Evolutionary conservation across 2,888 invertebrate species (phyloP), one percentile per base, ranked within the genome.

Genomic region (Spodoptera littoralis): DNA sequence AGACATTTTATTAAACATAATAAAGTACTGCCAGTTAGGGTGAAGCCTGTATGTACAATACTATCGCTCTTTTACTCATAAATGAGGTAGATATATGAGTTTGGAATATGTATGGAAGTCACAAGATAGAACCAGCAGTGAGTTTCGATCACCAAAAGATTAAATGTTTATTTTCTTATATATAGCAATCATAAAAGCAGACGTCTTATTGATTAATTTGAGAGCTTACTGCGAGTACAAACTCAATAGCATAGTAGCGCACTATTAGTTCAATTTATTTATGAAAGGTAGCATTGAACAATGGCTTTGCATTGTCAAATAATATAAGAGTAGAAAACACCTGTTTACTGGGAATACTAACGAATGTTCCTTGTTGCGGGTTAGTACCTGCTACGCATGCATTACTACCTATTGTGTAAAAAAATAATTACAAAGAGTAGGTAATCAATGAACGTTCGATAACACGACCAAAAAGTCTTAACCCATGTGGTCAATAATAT

Each of bases 401-500:
- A 36, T n/a, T 13, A 13, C 41, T 56, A n/a, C n/a, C n/a, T n/a
- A 12, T 47, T 42, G 30, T 24, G 0, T 11, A 11, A 44, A 58
- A 58, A 45, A 18, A 42, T 11, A 6, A 36, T 36, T 36, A 59
- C 18, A 27, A 46, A 56, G 46, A 6, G 18, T n/a, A n/a, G n/a
- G n/a, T 53, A 55, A 69, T 73, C 68, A 36, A 55, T 51, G 65
- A 60, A 75, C 70, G 45, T 54, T 36, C 6, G 43, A 11, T 22
- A 48, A 27, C 18, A 18, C n/a, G 11, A 51, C 57, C 42, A 24
- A 22, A 6, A 56, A 52, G 67, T 52, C 11, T 47, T 30, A 64
- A 66, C 52, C 68, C 30, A 51, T 65, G 63, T 55, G 79, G 65
- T 78, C 79, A 73, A 78, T 76, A 78, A 64, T 72, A 65, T 65